A percentile compares a stretch with the other conserved stretches of the same genome.
Evolutionary conservation across 2,888 invertebrate species (phyloP).

Genomic region (Rhingia campestris): DNA sequence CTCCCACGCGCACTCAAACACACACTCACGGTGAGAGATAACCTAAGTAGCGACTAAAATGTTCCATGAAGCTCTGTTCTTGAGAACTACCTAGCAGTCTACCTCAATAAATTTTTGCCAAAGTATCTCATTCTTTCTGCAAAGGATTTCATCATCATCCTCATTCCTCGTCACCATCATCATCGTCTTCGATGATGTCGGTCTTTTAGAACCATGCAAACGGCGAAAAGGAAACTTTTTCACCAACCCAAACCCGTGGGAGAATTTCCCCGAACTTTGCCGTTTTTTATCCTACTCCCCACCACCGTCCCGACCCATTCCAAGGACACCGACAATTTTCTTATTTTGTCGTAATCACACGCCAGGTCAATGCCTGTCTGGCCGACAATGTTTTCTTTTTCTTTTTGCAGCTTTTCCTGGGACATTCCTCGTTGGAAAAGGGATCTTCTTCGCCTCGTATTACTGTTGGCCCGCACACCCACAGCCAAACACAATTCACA

Average conservation of each 20-base stretch:
- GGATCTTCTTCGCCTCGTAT: slow-evolving; percentile 46
- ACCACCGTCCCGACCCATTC: slow-evolving; percentile 4
- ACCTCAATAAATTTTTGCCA: slow-evolving; percentile 63
- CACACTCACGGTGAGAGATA: background rate
- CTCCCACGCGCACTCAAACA: slow-evolving; percentile 23
- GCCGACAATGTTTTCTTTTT: slow-evolving; percentile 60
- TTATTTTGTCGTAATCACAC: slow-evolving; percentile 72
- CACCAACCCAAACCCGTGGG: slow-evolving; percentile 62
- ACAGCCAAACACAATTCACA: slow-evolving; percentile 68
- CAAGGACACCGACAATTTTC: slow-evolving; percentile 68
- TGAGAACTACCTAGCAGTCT: slow-evolving; percentile 40
- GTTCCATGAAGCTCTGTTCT: slow-evolving; percentile 12
- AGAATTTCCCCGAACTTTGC: slow-evolving; percentile 62
- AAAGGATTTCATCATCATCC: slow-evolving; percentile 59
- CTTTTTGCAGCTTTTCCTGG: slow-evolving; percentile 66
- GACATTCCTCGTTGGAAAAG: slow-evolving; percentile 38
- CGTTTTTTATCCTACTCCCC: slow-evolving; percentile 18
- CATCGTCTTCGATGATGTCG: slow-evolving; percentile 14
- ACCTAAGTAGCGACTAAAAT: background rate
- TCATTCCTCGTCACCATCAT: slow-evolving; percentile 43
- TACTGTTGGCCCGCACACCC: slow-evolving; percentile 50
- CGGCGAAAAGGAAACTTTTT: slow-evolving; percentile 39
- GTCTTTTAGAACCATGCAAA: slow-evolving; percentile 45
- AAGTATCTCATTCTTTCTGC: slow-evolving; percentile 31
- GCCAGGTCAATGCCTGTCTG: slow-evolving; percentile 75